phyloP scores from a whole-genome alignment of 2,113 vertebrate genomes.

The Barbus barbus region DNA sequence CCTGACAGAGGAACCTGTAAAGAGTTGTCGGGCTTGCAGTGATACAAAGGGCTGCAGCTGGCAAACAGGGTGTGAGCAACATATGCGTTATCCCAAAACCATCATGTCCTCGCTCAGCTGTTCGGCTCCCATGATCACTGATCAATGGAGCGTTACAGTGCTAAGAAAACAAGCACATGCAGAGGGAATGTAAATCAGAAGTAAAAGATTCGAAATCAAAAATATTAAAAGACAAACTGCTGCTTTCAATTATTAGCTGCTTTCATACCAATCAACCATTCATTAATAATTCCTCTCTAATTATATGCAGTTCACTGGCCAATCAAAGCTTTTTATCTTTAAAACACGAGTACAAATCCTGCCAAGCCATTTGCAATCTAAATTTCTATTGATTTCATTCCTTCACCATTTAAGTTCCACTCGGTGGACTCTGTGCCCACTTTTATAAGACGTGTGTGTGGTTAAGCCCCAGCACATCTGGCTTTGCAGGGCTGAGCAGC shows the following conservation, averaged over 20 bases:
- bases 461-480: conserved; percentile 53
- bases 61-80: conserved; percentile 48
- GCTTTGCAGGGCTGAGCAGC: conserved; percentile 43
- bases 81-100: conserved; percentile 57
- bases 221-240: background rate
- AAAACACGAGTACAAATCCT: background rate
- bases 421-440: background rate
- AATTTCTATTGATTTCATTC: background rate
- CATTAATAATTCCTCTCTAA: background rate
- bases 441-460: conserved; percentile 8
- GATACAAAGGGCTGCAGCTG: conserved; percentile 57
- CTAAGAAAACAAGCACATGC: conserved; percentile 26
- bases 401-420: background rate
- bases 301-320: conserved; percentile 1
- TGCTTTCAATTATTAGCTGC: background rate
- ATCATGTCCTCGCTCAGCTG: conserved; percentile 53
- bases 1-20: conserved; percentile 59
- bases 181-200: conserved; percentile 23
- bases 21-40: conserved; percentile 53
- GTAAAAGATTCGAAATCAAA: background rate
- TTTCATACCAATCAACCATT: conserved; percentile 10
- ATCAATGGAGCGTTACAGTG: conserved; percentile 54
- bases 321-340: background rate
- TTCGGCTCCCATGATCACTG: conserved; percentile 51
- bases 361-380: background rate